phyloP scores from a whole-genome alignment of 1,140 invertebrate species.

The Ips typographus region DNA sequence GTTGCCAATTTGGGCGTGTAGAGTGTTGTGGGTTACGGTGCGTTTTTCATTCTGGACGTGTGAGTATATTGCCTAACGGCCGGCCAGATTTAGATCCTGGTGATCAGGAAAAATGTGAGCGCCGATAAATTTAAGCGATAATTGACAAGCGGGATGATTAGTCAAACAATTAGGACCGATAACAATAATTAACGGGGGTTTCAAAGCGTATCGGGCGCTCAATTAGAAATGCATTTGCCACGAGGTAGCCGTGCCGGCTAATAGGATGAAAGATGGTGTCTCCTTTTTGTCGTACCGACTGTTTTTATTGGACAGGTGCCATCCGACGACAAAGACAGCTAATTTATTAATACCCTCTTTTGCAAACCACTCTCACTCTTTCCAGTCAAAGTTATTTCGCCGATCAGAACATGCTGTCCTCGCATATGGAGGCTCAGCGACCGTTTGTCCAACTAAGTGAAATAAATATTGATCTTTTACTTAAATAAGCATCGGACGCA shows the following conservation, averaged over 20 bases:
- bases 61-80: no score
- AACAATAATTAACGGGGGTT: slow-evolving; percentile 5
- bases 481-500: slow-evolving; percentile 15
- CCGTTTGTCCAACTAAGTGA: slow-evolving; percentile 20
- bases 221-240: slow-evolving; percentile 9
- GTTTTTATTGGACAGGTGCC: slow-evolving; percentile 11
- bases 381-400: background rate
- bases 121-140: background rate
- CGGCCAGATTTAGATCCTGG: background rate
- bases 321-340: background rate
- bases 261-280: slow-evolving; percentile 10
- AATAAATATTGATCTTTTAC: slow-evolving; percentile 19
- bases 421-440: slow-evolving; percentile 1
- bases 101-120: background rate
- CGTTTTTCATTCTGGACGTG: background rate
- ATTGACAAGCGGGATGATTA: background rate
- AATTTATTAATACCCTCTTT: background rate
- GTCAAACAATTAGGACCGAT: slow-evolving; percentile 9
- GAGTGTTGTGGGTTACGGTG: no score
- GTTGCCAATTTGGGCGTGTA: background rate
- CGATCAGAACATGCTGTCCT: slow-evolving; percentile 3
- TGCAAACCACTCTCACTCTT: no score
- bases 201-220: slow-evolving; percentile 13
- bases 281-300: background rate
- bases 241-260: slow-evolving; percentile 3